Percentiles rank a stretch among this genome's conserved stretches.
These are phyloP conservation scores for Caenorhabditis sp. DNA, from an alignment of 2,888 invertebrate genomes.

Conservation along the genomic window DNA sequence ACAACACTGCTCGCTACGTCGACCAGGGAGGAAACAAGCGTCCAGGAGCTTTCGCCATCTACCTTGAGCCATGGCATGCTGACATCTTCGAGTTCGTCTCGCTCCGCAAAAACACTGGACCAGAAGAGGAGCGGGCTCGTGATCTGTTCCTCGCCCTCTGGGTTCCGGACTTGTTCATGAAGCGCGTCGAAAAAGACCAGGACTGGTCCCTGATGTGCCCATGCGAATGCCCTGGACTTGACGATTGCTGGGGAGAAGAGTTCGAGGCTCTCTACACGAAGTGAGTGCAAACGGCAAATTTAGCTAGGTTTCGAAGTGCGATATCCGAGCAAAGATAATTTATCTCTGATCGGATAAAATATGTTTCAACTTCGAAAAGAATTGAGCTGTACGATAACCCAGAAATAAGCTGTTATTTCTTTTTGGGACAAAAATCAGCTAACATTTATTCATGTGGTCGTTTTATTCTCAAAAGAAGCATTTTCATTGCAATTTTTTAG, in stretches of 20 bases:
- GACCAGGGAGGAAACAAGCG: slow-evolving; percentile 98
- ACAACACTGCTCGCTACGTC: slow-evolving; percentile 95
- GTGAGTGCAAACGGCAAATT: slow-evolving; percentile 79
- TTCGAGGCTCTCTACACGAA: slow-evolving; percentile 90
- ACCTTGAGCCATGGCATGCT: slow-evolving; percentile 98
- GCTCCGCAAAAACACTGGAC: slow-evolving; percentile 92
- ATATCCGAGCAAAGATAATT: slow-evolving; percentile 12
- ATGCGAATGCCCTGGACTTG: slow-evolving; percentile 90
- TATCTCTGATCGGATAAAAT: slow-evolving; percentile 4
- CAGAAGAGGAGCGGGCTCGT: slow-evolving; percentile 91
- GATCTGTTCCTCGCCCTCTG: slow-evolving; percentile 97
- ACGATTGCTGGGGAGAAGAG: slow-evolving; percentile 94
- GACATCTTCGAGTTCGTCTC: slow-evolving; percentile 96
- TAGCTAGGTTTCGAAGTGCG: slow-evolving; percentile 29
- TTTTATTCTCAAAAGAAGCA: not conserved
- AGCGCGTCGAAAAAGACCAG: slow-evolving; percentile 83
- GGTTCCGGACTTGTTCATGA: slow-evolving; percentile 98
- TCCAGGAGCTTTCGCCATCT: slow-evolving; percentile 97
- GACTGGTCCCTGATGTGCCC: slow-evolving; percentile 98
- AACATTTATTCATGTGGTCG: not conserved
- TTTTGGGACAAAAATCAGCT: slow-evolving; percentile 44
- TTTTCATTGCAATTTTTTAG: slow-evolving; percentile 47
- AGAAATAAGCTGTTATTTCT: not conserved
- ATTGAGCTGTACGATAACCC: slow-evolving; percentile 47
- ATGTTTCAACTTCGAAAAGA: slow-evolving; percentile 35